A percentile compares a stretch with the other conserved stretches of the same genome.
Conservation (phyloP, 2,113 vertebrate species). For the Tetrax tetrax region DNA sequence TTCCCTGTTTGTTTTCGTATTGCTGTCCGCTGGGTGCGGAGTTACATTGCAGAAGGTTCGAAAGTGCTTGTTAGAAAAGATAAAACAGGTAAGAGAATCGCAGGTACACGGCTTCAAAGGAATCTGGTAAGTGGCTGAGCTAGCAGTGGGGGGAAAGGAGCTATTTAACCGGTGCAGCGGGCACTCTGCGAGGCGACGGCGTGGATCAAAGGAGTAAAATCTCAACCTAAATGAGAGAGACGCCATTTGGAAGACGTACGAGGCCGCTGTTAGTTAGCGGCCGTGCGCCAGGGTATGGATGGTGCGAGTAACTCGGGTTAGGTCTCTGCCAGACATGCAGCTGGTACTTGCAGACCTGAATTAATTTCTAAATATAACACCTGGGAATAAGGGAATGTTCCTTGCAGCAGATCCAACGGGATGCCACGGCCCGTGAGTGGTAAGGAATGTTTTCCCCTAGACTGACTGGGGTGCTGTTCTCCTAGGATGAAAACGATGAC, state of each 20-base stretch:
- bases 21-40: accelerated
- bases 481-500: slow-evolving; percentile 94
- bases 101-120: background rate
- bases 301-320: background rate
- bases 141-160: background rate
- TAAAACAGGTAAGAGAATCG: background rate
- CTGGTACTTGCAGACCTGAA: background rate
- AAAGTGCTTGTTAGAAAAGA: background rate
- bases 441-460: background rate
- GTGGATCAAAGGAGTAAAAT: background rate
- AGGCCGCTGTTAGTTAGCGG: background rate
- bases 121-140: background rate
- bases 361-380: background rate
- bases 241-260: background rate
- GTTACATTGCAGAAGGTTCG: background rate
- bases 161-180: background rate
- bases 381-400: too few relatives aligned
- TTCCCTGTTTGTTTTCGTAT: background rate
- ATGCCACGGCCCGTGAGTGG: background rate
- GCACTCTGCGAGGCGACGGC: background rate
- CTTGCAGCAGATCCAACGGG: background rate
- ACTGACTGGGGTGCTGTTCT: background rate
- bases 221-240: background rate
- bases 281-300: accelerated
- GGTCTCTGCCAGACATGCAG: background rate